A percentile compares a stretch with the other conserved stretches of the same genome.
phyloP scores from a whole-genome alignment of 1,140 invertebrate species.

The Halictus rubicundus region DNA sequence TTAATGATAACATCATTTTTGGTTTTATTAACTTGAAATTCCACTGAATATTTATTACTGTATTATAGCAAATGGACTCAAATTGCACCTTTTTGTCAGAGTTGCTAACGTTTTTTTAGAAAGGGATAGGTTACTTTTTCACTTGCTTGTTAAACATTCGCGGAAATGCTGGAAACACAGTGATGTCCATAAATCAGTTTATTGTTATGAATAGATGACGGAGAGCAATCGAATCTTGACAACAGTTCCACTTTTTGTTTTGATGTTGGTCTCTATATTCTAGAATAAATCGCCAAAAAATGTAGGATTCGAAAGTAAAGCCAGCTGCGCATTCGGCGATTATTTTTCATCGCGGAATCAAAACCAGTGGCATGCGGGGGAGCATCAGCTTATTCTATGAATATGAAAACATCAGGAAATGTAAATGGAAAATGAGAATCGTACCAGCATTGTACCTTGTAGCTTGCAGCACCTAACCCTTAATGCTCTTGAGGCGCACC shows the following conservation, averaged over 20 bases:
- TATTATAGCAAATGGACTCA: too few species aligned
- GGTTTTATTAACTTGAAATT: too few species aligned
- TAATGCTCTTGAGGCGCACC: neutral
- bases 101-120: too few species aligned
- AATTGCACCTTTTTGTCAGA: too few species aligned
- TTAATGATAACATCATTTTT: too few species aligned
- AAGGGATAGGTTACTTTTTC: too few species aligned
- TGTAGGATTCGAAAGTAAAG: neutral
- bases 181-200: too few species aligned
- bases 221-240: neutral
- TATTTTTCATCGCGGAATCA: slow-evolving; percentile 2
- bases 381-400: slow-evolving; percentile 26
- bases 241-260: neutral
- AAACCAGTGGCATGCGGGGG: neutral
- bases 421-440: neutral
- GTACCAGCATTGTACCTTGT: neutral
- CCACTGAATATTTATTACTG: too few species aligned
- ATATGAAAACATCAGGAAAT: slow-evolving; percentile 10
- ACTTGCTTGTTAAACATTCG: too few species aligned
- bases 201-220: too few species aligned
- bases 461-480: neutral
- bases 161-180: too few species aligned
- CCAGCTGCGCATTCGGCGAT: slow-evolving; percentile 2
- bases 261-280: neutral
- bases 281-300: neutral